phyloP scores from a whole-genome alignment of 2,113 vertebrate species.

The Diphyllodes magnificus region DNA sequence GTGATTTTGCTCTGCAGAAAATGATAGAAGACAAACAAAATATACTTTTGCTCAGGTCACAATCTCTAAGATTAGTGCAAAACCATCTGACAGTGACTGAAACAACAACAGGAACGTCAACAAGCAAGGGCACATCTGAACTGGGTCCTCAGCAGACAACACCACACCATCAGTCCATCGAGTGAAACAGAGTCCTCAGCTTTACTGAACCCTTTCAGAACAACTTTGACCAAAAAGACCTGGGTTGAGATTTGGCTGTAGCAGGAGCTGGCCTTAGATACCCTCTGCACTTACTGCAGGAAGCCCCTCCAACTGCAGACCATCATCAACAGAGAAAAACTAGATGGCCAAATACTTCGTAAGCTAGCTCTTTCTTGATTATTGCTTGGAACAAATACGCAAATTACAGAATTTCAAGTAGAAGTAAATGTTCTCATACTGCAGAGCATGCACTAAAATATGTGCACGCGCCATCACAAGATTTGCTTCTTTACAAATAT shows the following conservation, averaged over 20 bases:
- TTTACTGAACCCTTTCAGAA: background rate
- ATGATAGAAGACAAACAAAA: background rate
- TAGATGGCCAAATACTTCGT: background rate
- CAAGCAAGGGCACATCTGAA: background rate
- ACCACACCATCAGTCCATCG: background rate
- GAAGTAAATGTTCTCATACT: conserved; percentile 47
- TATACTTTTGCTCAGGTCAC: background rate
- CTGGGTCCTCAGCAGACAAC: background rate
- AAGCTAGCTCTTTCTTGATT: background rate
- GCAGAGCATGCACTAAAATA: conserved; percentile 45
- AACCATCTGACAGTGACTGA: background rate
- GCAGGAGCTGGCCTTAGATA: background rate
- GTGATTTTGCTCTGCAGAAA: background rate
- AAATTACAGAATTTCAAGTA: conserved; percentile 26
- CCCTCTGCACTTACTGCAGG: background rate
- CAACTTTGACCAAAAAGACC: background rate
- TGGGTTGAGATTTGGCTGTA: background rate
- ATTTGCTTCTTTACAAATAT: conserved; percentile 49
- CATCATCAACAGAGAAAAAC: background rate
- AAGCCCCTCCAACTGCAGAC: background rate
- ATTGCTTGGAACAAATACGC: background rate
- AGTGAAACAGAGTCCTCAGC: background rate
- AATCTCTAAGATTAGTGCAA: background rate
- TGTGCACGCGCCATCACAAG: conserved; percentile 46
- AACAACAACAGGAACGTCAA: background rate